Base-by-base conservation (phyloP, 2,113 vertebrate species). In the Percina caprodes region DNA sequence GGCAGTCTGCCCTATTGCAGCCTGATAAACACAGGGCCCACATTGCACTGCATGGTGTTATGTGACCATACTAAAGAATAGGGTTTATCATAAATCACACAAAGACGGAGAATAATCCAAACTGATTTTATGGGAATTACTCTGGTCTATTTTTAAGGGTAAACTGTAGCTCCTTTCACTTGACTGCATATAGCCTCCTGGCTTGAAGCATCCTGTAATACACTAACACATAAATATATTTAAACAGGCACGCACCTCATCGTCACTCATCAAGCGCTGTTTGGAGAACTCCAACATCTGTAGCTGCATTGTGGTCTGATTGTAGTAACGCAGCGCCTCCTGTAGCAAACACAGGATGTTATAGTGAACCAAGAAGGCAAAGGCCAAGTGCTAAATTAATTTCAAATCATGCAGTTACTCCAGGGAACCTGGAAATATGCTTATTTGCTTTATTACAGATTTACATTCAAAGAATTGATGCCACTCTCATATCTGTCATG, bases 271-370 rank as follows among this genome's bases (percentile, higher is more conserved):
- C 13, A 99, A 92, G 33, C 94, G 95, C 48, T 96, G 94, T 87
- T 91, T 95, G 18, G 97, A 94, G 0, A 98, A 99, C 73, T 96
- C 94, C 80, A 97, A 91, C 90, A 99, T 93, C 86, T 99, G 95
- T 81, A 95, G 84, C 93, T 99, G 98, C 82, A 98, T 93, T 0
- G 91, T 95, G 46, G 97, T 99, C 90, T 98, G 96, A 48, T 99
- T 99, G 88, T 95, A 94, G 90, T 97, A 98, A 39, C 96, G 95
- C 86, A 97, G 85, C 1, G 97, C 97, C 91, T 99, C 98, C 98
- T 99, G 89, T 18, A 89, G 74, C 83, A 92, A 9, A 51, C n/a
- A 76, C 39, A 83, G 6, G 66, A 14, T 24, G 24, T 72, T 21
- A 42, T 0, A 59, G 48, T n/a, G 58, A 79, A 56, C 3, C 15